phyloP scores from a whole-genome alignment of 2,113 vertebrate genomes.

The Oenanthe oenanthe region DNA sequence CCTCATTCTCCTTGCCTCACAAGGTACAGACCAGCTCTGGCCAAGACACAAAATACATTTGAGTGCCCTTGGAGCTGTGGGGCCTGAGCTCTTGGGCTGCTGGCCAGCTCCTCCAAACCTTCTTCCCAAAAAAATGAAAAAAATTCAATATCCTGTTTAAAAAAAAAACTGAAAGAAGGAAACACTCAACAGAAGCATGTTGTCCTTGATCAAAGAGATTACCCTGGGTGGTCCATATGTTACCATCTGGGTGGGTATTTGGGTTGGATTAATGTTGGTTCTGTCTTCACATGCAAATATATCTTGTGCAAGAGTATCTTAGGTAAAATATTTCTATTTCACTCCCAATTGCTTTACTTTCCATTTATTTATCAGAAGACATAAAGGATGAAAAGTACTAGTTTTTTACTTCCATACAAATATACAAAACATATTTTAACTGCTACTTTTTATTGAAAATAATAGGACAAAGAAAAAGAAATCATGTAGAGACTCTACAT shows the following conservation, averaged over 20 bases:
- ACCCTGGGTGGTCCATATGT: slow-evolving; percentile 37
- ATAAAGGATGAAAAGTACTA: neutral
- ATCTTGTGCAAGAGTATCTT: neutral
- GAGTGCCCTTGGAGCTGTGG: neutral
- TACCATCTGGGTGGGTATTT: slow-evolving; percentile 28
- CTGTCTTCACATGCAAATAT: neutral
- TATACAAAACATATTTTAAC: neutral
- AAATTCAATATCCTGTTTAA: neutral
- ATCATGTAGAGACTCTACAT: neutral
- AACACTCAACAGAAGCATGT: neutral
- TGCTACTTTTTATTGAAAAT: neutral
- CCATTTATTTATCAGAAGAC: neutral
- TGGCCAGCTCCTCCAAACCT: neutral
- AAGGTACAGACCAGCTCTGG: neutral
- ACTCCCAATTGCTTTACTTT: neutral
- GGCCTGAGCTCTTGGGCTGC: neutral
- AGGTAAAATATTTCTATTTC: neutral
- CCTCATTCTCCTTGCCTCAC: neutral
- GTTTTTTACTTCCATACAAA: neutral
- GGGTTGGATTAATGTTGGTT: neutral
- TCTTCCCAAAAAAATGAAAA: neutral
- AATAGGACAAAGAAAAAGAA: neutral
- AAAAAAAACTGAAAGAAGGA: neutral
- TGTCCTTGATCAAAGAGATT: slow-evolving; percentile 1
- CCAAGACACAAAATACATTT: neutral